Base-by-base conservation (phyloP, 2,113 vertebrate genomes). In the Buteo buteo region DNA sequence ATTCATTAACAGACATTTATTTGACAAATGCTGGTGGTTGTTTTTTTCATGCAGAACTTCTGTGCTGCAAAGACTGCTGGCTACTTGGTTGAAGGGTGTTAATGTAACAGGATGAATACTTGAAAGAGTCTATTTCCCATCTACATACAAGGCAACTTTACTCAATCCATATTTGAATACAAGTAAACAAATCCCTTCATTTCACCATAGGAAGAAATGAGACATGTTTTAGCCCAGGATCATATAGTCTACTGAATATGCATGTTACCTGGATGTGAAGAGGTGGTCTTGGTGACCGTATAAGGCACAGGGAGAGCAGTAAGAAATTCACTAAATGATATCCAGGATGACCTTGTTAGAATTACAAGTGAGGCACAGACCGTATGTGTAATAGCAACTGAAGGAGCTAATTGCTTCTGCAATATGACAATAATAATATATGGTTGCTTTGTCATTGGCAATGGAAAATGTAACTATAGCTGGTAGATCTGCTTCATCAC, bases 1-100 rank as follows among this genome's bases (percentile, higher is more conserved):
- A 83, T 70, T 91, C 84, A 83, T 90, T 92, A 90, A 55, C 73
- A 88, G 88, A 88, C 86, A 81, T 90, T 92, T 92, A 95, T 90
- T 88, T 93, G 86, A 96, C 93, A 96, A 96, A 96, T 94, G 52
- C 65, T 70, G 44, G n/a, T 94, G 50, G 16, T 66, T 21, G 16
- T 19, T 58, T 84, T 82, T 96, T 94, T 49, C 65, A 13, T 13
- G 59, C 70, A 93, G 57, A 96, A 89, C 57, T 93, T 93, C 86
- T 94, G 92, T 95, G 81, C 73, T 91, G 84, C 57, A 93, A 91
- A 93, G 70, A 10, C 57, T 59, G 65, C 66, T 85, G 90, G 70
- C 45, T 94, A 83, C 81, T 86, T 76, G 65, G 70, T 79, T 96
- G 81, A 91, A 91, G 54, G 89, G 80, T 93, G 67, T 84, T 82